Conservation (phyloP, 2,888 invertebrate species). For the Galeruca laticollis region DNA sequence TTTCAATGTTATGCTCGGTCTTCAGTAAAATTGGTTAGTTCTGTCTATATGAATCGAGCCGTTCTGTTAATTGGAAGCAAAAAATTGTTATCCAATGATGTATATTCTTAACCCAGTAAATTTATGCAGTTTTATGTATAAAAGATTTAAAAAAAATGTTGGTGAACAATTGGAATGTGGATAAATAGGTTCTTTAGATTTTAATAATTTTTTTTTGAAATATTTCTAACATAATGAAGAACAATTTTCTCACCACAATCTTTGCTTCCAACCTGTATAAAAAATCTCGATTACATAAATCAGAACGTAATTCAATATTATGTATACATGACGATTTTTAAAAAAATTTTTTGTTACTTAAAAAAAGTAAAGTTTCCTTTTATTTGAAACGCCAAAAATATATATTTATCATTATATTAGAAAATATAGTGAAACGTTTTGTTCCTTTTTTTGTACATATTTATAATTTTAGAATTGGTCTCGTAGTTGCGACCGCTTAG, state of each 20-base stretch:
- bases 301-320: slow-evolving; percentile 12
- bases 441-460: slow-evolving; percentile 67
- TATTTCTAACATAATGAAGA: background rate
- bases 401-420: slow-evolving; percentile 64
- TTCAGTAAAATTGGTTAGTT: slow-evolving; percentile 32
- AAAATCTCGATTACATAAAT: background rate
- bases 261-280: background rate
- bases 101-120: background rate
- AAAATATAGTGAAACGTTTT: slow-evolving; percentile 65
- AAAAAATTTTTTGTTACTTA: slow-evolving; percentile 64
- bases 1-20: slow-evolving; percentile 42
- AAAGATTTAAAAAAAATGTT: background rate
- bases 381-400: slow-evolving; percentile 67
- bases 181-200: background rate
- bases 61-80: background rate
- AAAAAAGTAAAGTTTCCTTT: slow-evolving; percentile 64
- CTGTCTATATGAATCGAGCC: background rate
- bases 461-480: slow-evolving; percentile 54
- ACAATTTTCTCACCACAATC: background rate
- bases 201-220: background rate
- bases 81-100: background rate
- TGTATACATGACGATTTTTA: slow-evolving; percentile 60
- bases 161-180: background rate
- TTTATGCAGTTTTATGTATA: slow-evolving; percentile 9
- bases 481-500: slow-evolving; percentile 47